Base-by-base conservation (phyloP, 2,888 invertebrate genomes). In the Oeneis ivallda region DNA sequence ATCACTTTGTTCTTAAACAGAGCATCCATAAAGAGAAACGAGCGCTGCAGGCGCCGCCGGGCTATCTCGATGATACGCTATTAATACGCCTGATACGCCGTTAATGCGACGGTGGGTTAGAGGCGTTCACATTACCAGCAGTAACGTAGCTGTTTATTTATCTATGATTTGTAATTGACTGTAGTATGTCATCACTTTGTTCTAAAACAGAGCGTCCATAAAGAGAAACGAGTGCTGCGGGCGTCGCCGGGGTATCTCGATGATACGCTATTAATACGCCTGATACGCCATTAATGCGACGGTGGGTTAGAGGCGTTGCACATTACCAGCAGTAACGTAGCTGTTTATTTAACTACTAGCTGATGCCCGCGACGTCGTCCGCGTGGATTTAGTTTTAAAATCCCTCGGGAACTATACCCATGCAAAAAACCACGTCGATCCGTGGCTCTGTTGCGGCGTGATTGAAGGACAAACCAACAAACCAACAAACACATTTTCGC, bases 191-290 rank as follows among this genome's bases (percentile, higher is more conserved):
- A 54, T 15, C n/a, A 70, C 71, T 70, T 69, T 59, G 67, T 74
- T 72, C 71, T 67, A 73, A 74, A 74, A 72, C 73, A 69, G 70
- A 67, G 74, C 70, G 67, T 71, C 72, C 68, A 74, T 74, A 71
- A 72, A 72, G 70, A 41, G 62, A 64, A 71, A 72, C 71, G 72
- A 70, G 69, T 70, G 63, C 63, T 69, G 67, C 67, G 71, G 71
- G 75, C 71, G 72, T 70, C 72, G 71, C 65, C 69, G 70, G 70
- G 79, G 80, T 87, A 88, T 89, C 87, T 80, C 84, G 82, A 85
- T 89, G 85, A 89, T 87, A 81, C 78, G 82, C 84, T 85, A 87
- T 89, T 89, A 89, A 89, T 88, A 83, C 79, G 74, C 75, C 83
- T 78, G 86, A 88, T 87, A 87, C 81, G 79, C 74, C 80, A 81